These are phyloP conservation scores for Cydia amplana DNA, from an alignment of 1,140 invertebrate species.

Conservation along the genomic window DNA sequence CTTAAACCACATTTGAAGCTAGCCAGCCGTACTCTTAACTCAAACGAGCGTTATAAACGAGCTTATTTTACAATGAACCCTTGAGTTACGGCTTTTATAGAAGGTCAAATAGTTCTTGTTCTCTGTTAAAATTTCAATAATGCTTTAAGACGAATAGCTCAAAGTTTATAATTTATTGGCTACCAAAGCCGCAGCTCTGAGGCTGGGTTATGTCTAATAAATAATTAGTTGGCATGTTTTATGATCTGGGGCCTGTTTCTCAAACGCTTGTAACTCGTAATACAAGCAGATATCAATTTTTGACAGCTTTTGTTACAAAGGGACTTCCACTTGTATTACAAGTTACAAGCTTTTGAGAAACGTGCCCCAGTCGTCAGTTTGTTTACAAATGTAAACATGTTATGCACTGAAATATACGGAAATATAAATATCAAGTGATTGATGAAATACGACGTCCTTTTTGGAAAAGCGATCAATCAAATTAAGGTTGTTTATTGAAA, in stretches of 20 bases:
- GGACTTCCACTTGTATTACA: too few species aligned
- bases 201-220: not conserved
- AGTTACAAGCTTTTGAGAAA: too few species aligned
- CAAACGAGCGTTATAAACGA: too few species aligned
- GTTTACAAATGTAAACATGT: too few species aligned
- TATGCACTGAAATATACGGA: not conserved
- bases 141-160: slow-evolving; percentile 2
- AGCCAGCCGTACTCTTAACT: too few species aligned
- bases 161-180: not conserved
- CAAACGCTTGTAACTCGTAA: too few species aligned
- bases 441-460: not conserved
- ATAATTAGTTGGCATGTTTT: slow-evolving; percentile 4
- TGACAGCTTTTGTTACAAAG: too few species aligned
- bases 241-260: not conserved
- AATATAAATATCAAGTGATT: not conserved
- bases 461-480: not conserved
- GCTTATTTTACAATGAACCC: not conserved
- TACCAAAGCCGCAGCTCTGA: not conserved
- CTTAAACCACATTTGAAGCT: too few species aligned
- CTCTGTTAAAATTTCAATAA: not conserved
- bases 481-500: not conserved
- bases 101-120: not conserved
- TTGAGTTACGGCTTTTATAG: not conserved
- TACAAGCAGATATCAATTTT: too few species aligned
- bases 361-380: too few species aligned